These are phyloP conservation scores for Polymixis lichenea DNA, from an alignment of 2,888 invertebrate species.

Conservation along the genomic window DNA sequence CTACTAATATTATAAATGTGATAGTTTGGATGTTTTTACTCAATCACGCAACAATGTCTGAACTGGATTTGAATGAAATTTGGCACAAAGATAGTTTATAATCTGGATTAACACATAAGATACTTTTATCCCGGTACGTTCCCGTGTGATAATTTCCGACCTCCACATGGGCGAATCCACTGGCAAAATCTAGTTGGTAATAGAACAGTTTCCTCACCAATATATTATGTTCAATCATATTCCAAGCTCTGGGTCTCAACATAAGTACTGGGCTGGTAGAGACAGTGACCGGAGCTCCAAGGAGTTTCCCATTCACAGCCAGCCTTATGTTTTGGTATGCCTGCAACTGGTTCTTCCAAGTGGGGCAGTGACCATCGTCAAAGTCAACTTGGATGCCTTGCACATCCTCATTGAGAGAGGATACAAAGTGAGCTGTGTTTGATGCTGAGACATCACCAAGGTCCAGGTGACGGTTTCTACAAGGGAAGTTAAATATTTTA, in stretches of 20 bases:
- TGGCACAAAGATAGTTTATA: no score
- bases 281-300: slow-evolving; percentile 87
- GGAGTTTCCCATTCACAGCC: slow-evolving; percentile 88
- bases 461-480: slow-evolving; percentile 91
- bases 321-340: slow-evolving; percentile 91
- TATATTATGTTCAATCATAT: slow-evolving; percentile 93
- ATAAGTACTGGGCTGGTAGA: slow-evolving; percentile 91
- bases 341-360: slow-evolving; percentile 92
- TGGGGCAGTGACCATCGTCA: slow-evolving; percentile 94
- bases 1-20: no score
- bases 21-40: no score
- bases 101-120: no score
- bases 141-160: no score
- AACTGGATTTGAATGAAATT: no score
- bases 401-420: slow-evolving; percentile 89
- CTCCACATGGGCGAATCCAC: no score
- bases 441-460: slow-evolving; percentile 92
- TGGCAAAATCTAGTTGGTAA: neutral
- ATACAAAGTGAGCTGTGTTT: slow-evolving; percentile 89
- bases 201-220: slow-evolving; percentile 78
- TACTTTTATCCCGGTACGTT: no score
- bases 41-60: no score
- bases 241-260: slow-evolving; percentile 94
- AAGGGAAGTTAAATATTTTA: slow-evolving; percentile 8
- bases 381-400: slow-evolving; percentile 92